These are phyloP conservation scores for Hozukius guyotensis DNA, from an alignment of 2,797 vertebrate genomes.

Conservation along the genomic window DNA sequence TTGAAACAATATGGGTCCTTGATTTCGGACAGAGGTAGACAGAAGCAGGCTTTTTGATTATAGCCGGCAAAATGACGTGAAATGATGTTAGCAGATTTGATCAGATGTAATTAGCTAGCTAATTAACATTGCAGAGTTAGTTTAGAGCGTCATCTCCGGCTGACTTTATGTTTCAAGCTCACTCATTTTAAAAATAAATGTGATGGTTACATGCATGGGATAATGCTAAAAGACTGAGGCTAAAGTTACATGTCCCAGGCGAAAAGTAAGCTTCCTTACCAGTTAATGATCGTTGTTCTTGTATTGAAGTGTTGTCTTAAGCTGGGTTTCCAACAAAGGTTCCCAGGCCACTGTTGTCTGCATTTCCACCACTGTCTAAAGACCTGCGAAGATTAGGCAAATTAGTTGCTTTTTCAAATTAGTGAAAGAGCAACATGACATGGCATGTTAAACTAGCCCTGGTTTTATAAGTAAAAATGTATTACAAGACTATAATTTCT, in stretches of 20 bases:
- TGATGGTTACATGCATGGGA: not conserved
- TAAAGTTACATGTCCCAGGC: not conserved
- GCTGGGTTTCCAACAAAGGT: too few relatives aligned
- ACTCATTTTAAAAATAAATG: not conserved
- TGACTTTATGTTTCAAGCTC: not conserved
- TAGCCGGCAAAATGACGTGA: fast-evolving
- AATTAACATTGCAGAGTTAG: not conserved
- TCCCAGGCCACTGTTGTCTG: too few relatives aligned
- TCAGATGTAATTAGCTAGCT: too few relatives aligned
- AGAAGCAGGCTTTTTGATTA: not conserved
- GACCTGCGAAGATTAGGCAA: too few relatives aligned
- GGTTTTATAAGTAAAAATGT: too few relatives aligned
- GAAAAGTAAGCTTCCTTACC: not conserved
- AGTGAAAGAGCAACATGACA: too few relatives aligned
- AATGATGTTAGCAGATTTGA: not conserved
- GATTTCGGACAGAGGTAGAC: not conserved
- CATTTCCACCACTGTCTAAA: too few relatives aligned
- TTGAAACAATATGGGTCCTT: not conserved
- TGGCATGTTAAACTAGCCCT: too few relatives aligned
- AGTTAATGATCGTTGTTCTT: not conserved
- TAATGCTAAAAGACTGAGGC: not conserved
- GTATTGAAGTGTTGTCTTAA: not conserved
- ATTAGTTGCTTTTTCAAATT: too few relatives aligned
- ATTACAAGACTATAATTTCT: too few relatives aligned
- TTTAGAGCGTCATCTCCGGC: not conserved